phyloP scores from a whole-genome alignment of 2,888 invertebrate genomes.

The Plebejus anna region DNA sequence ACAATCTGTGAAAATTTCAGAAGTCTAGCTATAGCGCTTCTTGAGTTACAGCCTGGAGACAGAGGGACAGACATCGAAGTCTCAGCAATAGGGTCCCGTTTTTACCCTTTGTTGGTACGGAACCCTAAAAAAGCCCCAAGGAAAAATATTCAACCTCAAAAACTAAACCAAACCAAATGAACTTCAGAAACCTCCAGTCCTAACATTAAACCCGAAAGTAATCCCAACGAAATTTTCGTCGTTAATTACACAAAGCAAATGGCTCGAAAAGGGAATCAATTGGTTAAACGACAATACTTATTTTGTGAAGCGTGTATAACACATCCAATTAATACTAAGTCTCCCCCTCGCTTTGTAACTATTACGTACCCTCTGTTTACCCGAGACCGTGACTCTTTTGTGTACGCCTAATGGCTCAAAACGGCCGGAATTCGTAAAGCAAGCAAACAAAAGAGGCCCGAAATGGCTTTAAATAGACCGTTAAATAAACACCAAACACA shows the following conservation, averaged over 20 bases:
- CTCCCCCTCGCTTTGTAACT: conserved; percentile 65
- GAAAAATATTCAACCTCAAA: background rate
- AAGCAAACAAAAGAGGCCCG: conserved; percentile 58
- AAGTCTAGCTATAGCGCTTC: too few species aligned
- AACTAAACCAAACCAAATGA: background rate
- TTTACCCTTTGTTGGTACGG: too few species aligned
- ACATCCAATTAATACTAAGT: conserved; percentile 72
- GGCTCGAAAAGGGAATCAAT: conserved; percentile 34
- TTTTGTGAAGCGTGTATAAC: conserved; percentile 71
- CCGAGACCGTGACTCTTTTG: conserved; percentile 69
- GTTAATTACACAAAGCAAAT: conserved; percentile 34
- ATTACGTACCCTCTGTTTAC: conserved; percentile 68
- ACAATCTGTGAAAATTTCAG: too few species aligned
- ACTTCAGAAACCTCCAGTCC: background rate
- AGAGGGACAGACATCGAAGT: too few species aligned
- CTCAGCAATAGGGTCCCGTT: too few species aligned
- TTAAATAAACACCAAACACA: conserved; percentile 49
- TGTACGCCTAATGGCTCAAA: conserved; percentile 77
- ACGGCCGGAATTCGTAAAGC: conserved; percentile 74
- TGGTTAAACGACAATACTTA: conserved; percentile 52
- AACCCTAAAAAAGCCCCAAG: background rate
- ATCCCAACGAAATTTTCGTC: conserved; percentile 1
- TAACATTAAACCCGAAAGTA: conserved; percentile 5
- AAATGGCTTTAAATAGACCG: conserved; percentile 63
- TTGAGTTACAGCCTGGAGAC: too few species aligned